A percentile compares a stretch with the other conserved stretches of the same genome.
These are phyloP conservation scores for Ephestia elutella DNA, from an alignment of 1,140 invertebrate species.

Conservation along the genomic window DNA sequence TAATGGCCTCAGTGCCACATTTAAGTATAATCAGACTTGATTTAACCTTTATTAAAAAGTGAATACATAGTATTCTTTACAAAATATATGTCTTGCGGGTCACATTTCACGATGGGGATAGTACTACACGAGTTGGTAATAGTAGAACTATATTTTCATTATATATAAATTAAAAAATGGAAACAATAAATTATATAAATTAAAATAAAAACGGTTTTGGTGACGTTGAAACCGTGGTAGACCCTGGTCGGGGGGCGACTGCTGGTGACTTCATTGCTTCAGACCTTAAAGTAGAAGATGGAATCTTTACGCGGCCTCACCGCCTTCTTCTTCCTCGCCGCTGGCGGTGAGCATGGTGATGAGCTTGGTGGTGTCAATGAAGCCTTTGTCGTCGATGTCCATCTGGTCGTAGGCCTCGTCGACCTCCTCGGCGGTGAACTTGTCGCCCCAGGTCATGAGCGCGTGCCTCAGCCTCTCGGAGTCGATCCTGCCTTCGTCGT, in stretches of 20 bases:
- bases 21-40: conserved; percentile 58
- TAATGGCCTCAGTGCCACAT: conserved; percentile 32
- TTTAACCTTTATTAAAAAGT: conserved; percentile 56
- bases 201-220: conserved; percentile 61
- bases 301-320: conserved; percentile 76
- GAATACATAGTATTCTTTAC: conserved; percentile 64
- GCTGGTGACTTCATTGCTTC: conserved; percentile 8
- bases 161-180: conserved; percentile 73
- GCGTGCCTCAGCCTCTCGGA: conserved; percentile 93
- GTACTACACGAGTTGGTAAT: conserved; percentile 57
- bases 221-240: conserved; percentile 32
- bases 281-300: conserved; percentile 11
- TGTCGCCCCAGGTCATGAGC: conserved; percentile 97
- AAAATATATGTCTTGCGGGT: conserved; percentile 19
- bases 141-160: conserved; percentile 73
- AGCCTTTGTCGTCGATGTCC: conserved; percentile 93
- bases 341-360: conserved; percentile 91
- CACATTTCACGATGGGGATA: conserved; percentile 34
- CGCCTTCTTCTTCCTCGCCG: conserved; percentile 83
- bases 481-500: conserved; percentile 91
- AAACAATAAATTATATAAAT: conserved; percentile 72
- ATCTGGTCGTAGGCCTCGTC: conserved; percentile 97
- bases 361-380: conserved; percentile 92
- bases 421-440: conserved; percentile 93
- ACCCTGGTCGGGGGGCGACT: conserved; percentile 44